Evolutionary conservation across 1,140 invertebrate species (phyloP).

Genomic region (Drosophila mauritiana): DNA sequence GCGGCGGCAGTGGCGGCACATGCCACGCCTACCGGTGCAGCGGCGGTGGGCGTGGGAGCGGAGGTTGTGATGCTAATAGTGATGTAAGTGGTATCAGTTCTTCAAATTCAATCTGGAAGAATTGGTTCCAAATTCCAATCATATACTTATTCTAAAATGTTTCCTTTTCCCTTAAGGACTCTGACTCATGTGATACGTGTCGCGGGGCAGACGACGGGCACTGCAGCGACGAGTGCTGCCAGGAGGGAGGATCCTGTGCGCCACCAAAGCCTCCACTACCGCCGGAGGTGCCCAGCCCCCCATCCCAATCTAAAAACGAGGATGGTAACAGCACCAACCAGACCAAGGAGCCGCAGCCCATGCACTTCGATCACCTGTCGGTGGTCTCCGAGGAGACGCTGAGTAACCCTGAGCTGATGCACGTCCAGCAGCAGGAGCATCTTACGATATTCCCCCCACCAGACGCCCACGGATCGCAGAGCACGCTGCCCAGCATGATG

Average conservation of each 20-base stretch:
- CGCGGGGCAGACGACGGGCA: constrained; percentile 81
- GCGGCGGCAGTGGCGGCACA: constrained; percentile 61
- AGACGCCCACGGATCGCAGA: constrained; percentile 71
- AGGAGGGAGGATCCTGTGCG: constrained; percentile 68
- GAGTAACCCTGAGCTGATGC: constrained; percentile 85
- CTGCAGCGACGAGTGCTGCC: constrained; percentile 80
- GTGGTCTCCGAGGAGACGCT: constrained; percentile 90
- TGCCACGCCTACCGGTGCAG: constrained; percentile 58
- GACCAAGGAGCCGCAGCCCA: constrained; percentile 83
- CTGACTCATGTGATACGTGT: constrained; percentile 85
- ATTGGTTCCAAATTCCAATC: too few relatives aligned
- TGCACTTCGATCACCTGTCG: constrained; percentile 90
- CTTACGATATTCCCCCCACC: constrained; percentile 48
- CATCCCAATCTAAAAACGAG: constrained; percentile 62
- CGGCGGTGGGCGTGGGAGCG: constrained; percentile 58
- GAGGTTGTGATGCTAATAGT: constrained; percentile 80
- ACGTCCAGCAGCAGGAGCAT: constrained; percentile 60
- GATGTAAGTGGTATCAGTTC: constrained; percentile 58
- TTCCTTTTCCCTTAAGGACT: constrained; percentile 54
- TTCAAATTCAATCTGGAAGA: too few relatives aligned
- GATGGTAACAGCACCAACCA: constrained; percentile 84
- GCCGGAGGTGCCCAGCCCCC: constrained; percentile 46
- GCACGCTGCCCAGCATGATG: constrained; percentile 72
- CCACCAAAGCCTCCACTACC: constrained; percentile 57
- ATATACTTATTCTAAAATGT: background rate